These are phyloP conservation scores for Malurus elegans DNA, from an alignment of 2,113 vertebrate genomes.

Conservation along the genomic window DNA sequence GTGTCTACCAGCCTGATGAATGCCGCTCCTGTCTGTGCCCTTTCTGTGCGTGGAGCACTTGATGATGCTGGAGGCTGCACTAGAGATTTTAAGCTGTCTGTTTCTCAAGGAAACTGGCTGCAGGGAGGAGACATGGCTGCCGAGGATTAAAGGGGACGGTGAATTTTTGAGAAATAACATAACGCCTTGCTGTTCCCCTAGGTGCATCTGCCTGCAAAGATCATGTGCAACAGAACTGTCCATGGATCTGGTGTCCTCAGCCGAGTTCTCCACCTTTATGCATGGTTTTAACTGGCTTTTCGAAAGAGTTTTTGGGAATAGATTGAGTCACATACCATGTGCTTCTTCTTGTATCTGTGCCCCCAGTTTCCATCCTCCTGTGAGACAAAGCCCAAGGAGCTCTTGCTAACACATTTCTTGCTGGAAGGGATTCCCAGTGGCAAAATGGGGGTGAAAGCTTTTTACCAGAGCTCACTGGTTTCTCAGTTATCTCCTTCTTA, in stretches of 20 bases:
- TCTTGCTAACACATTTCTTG: not conserved
- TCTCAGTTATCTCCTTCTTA: not conserved
- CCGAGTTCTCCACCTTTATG: not conserved
- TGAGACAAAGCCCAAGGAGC: not conserved
- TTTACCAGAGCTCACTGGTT: not conserved
- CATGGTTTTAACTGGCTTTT: not conserved
- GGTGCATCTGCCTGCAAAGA: not conserved
- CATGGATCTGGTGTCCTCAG: not conserved
- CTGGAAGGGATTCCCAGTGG: not conserved
- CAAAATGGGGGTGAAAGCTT: not conserved
- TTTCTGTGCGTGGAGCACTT: not conserved
- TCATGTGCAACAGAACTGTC: not conserved
- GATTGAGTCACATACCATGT: not conserved
- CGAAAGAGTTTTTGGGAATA: not conserved
- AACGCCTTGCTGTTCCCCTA: not conserved
- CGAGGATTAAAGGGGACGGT: not conserved
- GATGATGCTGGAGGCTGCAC: constrained; percentile 1
- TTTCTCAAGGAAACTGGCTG: not conserved
- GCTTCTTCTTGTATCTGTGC: not conserved
- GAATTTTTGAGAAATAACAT: not conserved
- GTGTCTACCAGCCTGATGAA: constrained; percentile 38
- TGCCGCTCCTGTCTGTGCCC: not conserved
- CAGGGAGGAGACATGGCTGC: not conserved
- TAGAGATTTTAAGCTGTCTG: not conserved
- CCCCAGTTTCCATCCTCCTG: not conserved